Percentiles rank a stretch among this genome's conserved stretches.
These are phyloP conservation scores for Imbricaverruca yamaguchii DNA, from an alignment of 2,888 invertebrate genomes.

Conservation along the genomic window DNA sequence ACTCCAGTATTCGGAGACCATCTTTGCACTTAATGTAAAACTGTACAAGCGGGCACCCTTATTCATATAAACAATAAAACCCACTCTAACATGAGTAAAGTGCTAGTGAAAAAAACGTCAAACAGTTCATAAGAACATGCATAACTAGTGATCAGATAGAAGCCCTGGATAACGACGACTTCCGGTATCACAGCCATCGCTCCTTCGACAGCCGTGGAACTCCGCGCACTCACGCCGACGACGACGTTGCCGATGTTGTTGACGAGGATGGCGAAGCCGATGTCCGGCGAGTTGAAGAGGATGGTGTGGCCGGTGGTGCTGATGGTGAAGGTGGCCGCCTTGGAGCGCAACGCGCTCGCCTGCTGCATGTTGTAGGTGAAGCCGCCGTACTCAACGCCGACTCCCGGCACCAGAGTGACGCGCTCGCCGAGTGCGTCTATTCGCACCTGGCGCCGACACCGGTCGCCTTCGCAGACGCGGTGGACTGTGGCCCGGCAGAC, in stretches of 20 bases:
- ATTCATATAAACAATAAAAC: too few relatives aligned
- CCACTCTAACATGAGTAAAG: too few relatives aligned
- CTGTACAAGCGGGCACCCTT: too few relatives aligned
- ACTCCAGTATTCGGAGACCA: too few relatives aligned
- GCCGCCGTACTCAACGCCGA: background rate
- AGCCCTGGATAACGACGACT: too few relatives aligned
- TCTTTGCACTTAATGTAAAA: too few relatives aligned
- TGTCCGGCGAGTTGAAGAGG: background rate
- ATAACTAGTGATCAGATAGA: too few relatives aligned
- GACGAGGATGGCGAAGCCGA: conserved; percentile 12
- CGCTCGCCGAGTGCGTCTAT: background rate
- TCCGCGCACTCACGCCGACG: background rate
- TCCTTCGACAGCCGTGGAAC: too few relatives aligned
- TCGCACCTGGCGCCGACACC: background rate
- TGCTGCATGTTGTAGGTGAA: background rate
- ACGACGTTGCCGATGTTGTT: conserved; percentile 17
- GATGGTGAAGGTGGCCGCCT: background rate
- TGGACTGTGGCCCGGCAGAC: background rate
- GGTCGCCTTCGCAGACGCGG: background rate
- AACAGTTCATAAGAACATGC: too few relatives aligned
- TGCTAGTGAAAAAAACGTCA: too few relatives aligned
- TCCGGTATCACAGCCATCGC: too few relatives aligned
- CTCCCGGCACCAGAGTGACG: background rate
- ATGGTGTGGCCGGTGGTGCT: background rate
- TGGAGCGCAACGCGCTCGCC: background rate